A percentile compares a stretch with the other conserved stretches of the same genome.
Conservation (phyloP, 2,797 vertebrate genomes). For the Mormyrus hasselquistii region DNA sequence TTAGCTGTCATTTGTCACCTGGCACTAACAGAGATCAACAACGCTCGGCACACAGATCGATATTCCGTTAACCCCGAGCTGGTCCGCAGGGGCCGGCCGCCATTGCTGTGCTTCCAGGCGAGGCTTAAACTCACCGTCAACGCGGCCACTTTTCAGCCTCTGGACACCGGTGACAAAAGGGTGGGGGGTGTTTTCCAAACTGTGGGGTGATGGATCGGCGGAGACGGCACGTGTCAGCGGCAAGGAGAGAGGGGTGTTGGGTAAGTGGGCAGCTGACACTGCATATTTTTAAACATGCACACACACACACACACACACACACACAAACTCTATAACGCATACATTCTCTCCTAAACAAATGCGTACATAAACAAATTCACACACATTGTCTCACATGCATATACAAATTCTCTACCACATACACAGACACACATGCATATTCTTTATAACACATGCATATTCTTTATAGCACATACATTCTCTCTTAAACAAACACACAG, state of each 20-base stretch:
- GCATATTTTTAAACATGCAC: conserved; percentile 26
- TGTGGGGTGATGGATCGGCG: conserved; percentile 85
- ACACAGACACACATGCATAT: neutral
- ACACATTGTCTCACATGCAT: neutral
- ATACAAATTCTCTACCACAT: neutral
- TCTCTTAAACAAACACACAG: neutral
- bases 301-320: neutral
- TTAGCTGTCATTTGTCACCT: conserved; percentile 93
- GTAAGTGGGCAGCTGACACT: conserved; percentile 76
- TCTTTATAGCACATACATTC: neutral
- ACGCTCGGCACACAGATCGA: conserved; percentile 95
- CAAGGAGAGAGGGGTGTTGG: conserved; percentile 78
- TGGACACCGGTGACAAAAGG: conserved; percentile 77
- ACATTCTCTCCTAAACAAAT: neutral
- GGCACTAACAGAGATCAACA: conserved; percentile 93
- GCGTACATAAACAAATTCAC: neutral
- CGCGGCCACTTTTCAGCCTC: conserved; percentile 87
- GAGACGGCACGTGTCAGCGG: conserved; percentile 61
- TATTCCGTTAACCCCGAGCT: conserved; percentile 94
- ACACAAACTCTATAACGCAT: neutral
- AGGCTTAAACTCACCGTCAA: conserved; percentile 62
- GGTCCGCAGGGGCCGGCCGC: conserved; percentile 78
- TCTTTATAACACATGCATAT: neutral
- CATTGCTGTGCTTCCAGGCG: conserved; percentile 55
- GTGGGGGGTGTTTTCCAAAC: conserved; percentile 83